These are phyloP conservation scores for Apocrypta bakeri DNA, from an alignment of 1,140 invertebrate genomes.

Conservation along the genomic window DNA sequence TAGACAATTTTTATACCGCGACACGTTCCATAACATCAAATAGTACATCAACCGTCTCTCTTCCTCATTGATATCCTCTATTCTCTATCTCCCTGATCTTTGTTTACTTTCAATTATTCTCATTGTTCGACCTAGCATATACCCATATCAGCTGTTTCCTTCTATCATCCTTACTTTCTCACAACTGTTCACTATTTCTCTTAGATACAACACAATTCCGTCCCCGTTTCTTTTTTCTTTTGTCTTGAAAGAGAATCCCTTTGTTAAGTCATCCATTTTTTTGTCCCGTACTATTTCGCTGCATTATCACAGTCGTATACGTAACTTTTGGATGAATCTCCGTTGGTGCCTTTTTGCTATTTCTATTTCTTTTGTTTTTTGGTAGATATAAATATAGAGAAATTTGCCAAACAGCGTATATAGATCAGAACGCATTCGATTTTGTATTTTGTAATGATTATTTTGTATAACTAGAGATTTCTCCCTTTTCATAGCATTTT, in stretches of 20 bases:
- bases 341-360: neutral
- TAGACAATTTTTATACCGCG: slow-evolving; percentile 44
- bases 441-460: slow-evolving; percentile 47
- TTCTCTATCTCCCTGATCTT: slow-evolving; percentile 29
- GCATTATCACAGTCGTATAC: slow-evolving; percentile 35
- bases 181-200: slow-evolving; percentile 34
- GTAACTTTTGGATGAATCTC: slow-evolving; percentile 5
- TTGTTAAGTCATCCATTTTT: slow-evolving; percentile 21
- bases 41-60: neutral
- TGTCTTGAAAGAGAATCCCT: slow-evolving; percentile 2
- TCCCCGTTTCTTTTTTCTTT: slow-evolving; percentile 14
- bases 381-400: neutral
- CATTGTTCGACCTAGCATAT: slow-evolving; percentile 9
- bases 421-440: neutral
- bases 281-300: neutral
- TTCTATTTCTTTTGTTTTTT: neutral
- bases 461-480: slow-evolving; percentile 11
- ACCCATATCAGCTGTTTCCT: slow-evolving; percentile 49
- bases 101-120: slow-evolving; percentile 21
- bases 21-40: slow-evolving; percentile 41
- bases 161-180: slow-evolving; percentile 37
- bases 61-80: slow-evolving; percentile 19
- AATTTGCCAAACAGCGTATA: neutral
- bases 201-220: neutral
- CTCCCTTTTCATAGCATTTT: neutral